Base-by-base conservation (phyloP, 2,888 invertebrate genomes). In the Ctenicera cuprea region DNA sequence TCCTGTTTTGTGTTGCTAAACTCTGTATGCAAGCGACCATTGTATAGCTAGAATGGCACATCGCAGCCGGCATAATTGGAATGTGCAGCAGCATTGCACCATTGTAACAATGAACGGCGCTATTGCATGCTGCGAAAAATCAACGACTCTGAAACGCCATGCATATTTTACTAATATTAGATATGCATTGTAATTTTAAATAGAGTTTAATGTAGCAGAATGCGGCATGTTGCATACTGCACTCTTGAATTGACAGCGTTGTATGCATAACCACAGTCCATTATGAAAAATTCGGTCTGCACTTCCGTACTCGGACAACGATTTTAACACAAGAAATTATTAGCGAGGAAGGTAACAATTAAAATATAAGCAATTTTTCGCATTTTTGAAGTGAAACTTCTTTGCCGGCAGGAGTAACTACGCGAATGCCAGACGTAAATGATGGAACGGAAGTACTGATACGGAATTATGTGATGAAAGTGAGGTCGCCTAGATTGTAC, bases 41-140 rank as follows among this genome's bases (percentile, higher is more conserved):
- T 83, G 79, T 80, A 78, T 45, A 81, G 80, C 82, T 80, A 71
- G 79, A 83, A 84, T 80, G 78, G 83, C 80, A 77, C 83, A 81
- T 84, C 80, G 79, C 77, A 82, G 81, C 79, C 77, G 76, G 79
- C 77, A 80, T 85, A 85, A 85, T 85, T 85, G 85, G 84, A 83
- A 84, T 83, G 82, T 81, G 81, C 78, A 79, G 77, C 82, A 76
- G 79, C 80, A 81, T 80, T 82, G 80, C 78, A 74, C 79, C 81
- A 76, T 81, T 80, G 77, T 68, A 80, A 78, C 81, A 79, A 81
- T 80, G 82, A 81, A 82, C 80, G 78, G n/a, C 18, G 65, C 71
- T 30, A 37, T 69, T 59, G 59, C 59, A 59, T 18, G 33, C 59
- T 37, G 57, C 18, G 59, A 59, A 65, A 54, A 66, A 50, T 66